These are phyloP conservation scores for Sesamia inferens DNA, from an alignment of 2,888 invertebrate genomes.

Conservation along the genomic window DNA sequence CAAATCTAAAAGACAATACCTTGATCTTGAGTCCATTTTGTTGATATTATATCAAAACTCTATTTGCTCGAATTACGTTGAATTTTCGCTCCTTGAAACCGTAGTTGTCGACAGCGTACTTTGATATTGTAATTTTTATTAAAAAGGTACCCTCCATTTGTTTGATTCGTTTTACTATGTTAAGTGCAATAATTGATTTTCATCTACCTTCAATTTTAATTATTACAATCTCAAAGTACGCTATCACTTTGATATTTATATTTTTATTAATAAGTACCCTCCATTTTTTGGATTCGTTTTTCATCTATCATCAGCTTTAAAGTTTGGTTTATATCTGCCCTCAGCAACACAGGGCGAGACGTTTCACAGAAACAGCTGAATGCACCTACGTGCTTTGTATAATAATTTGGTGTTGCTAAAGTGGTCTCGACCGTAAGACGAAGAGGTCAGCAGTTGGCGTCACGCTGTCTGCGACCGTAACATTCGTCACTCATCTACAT, in stretches of 20 bases:
- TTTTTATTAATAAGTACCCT: too few relatives aligned
- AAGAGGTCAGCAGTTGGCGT: slow-evolving; percentile 72
- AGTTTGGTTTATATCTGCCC: not conserved
- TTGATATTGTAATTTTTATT: not conserved
- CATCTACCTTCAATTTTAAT: not conserved
- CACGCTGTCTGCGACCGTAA: slow-evolving; percentile 79
- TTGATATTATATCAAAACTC: not conserved
- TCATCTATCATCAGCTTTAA: not conserved
- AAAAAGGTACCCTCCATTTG: not conserved
- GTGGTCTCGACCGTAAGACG: slow-evolving; percentile 76
- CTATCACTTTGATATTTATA: too few relatives aligned
- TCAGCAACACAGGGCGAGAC: not conserved
- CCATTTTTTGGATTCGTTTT: too few relatives aligned
- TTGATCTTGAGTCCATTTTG: not conserved
- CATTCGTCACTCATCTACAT: slow-evolving; percentile 65
- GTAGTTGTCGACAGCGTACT: not conserved
- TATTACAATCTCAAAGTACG: too few relatives aligned
- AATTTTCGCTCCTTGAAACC: not conserved
- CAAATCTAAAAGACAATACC: not conserved
- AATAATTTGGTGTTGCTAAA: slow-evolving; percentile 50
- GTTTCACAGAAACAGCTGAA: slow-evolving; percentile 28
- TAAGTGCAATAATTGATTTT: not conserved
- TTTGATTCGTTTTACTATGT: not conserved
- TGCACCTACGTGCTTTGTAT: slow-evolving; percentile 47
- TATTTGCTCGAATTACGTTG: not conserved